Evolutionary conservation across 2,888 invertebrate genomes (phyloP).

Genomic region (Amaurobius ferox): DNA sequence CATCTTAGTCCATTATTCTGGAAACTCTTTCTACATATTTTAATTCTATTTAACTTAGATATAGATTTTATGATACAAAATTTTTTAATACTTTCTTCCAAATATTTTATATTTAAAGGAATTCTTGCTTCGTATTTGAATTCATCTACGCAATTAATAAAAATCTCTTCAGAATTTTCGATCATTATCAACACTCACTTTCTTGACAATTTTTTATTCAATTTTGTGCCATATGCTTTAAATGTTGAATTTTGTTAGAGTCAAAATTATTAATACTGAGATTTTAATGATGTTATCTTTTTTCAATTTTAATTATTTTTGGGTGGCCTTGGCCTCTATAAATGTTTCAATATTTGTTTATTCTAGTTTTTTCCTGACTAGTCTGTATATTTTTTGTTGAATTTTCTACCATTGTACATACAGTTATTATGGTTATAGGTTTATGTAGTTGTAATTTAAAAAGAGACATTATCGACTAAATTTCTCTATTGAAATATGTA

Average conservation of each 20-base stretch:
- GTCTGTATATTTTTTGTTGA: constrained; percentile 71
- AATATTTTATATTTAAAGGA: background rate
- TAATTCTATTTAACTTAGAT: background rate
- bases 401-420: constrained; percentile 66
- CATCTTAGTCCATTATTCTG: background rate
- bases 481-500: constrained; percentile 27
- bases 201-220: background rate
- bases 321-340: background rate
- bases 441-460: constrained; percentile 59
- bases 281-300: background rate
- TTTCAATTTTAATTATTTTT: constrained; percentile 2
- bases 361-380: constrained; percentile 36
- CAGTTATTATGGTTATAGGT: constrained; percentile 64
- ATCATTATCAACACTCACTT: background rate
- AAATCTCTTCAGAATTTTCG: background rate
- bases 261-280: too few relatives aligned
- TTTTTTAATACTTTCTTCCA: background rate
- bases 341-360: background rate
- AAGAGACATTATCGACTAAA: constrained; percentile 20
- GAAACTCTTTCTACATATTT: background rate
- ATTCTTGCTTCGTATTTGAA: background rate
- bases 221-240: constrained; percentile 6
- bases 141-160: background rate
- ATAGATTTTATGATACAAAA: background rate
- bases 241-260: background rate